Percentiles rank a stretch among this genome's conserved stretches.
Conservation (phyloP, 2,113 vertebrate genomes). For the Cinclus mexicanus region DNA sequence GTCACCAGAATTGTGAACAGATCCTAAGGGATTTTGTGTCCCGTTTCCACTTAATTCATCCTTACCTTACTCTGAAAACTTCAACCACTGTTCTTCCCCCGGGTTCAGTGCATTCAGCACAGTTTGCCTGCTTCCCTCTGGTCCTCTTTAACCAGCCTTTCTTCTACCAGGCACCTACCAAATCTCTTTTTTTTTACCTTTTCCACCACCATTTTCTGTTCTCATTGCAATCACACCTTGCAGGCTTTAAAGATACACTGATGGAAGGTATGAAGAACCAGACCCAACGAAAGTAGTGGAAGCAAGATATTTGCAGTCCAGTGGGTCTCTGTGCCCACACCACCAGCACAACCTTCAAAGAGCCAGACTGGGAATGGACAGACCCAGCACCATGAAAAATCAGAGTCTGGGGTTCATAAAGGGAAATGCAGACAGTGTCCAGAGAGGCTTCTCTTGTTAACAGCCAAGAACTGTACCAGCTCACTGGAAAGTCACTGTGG, state of each 20-base stretch:
- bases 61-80: neutral
- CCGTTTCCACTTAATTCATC: neutral
- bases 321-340: neutral
- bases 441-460: neutral
- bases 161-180: neutral
- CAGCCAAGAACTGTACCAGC: neutral
- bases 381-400: rapidly evolving
- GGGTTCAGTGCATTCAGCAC: neutral
- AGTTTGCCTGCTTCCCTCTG: neutral
- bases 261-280: rapidly evolving
- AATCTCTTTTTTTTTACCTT: neutral
- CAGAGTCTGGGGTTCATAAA: neutral
- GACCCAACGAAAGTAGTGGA: rapidly evolving
- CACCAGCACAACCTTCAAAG: neutral
- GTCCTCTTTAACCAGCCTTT: neutral
- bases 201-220: neutral
- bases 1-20: neutral
- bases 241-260: neutral
- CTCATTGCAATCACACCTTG: neutral
- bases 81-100: neutral
- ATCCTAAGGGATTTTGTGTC: neutral
- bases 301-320: neutral
- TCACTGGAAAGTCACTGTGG: neutral
- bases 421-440: neutral
- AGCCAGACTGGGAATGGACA: neutral